Evolutionary conservation across 2,797 vertebrate species (phyloP), one percentile per base, ranked within the genome.

Genomic region (Poeciliopsis paucimaculata): DNA sequence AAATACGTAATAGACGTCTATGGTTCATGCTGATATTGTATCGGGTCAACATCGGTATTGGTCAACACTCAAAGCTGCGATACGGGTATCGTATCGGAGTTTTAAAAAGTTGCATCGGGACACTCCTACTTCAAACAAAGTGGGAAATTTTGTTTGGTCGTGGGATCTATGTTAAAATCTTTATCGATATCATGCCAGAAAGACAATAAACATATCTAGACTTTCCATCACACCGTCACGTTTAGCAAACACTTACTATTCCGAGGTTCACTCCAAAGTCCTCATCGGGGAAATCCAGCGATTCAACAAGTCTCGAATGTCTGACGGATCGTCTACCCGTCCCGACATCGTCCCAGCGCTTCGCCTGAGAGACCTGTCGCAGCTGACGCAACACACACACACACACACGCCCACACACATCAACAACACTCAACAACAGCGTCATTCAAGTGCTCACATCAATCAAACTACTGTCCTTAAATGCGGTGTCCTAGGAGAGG

Each of bases 361-460:
- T 96, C 45, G 94, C 93, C 92, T 97, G 96, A 60, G 96, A 95
- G 80, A 97, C 95, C 92, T 98, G 97, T 71, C 96, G 96, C 86
- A 97, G 93, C 97, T 98, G 89, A 76, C 46, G 80, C 76, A 87
- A 84, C 76, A 87, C 83, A 86, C 53, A 87, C 28, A 87, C 83
- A 86, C 53, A 87, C n/a, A 6, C 46, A 16, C 16, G 68, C 8
- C 84, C 53, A 87, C n/a, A 18, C 46, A 18, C 16, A 74, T 28
- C 1, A 80, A 18, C 80, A 77, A 78, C 28, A 64, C 0, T 28
- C 1, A 80, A 18, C 80, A 77, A 78, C 34, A 64, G 0, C 64
- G 12, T 60, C 64, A 78, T 43, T 77, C 46, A 72, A n/a, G 78
- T 2, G 0, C 31, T 72, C 72, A 57, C 16, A 71, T 45, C 84